phyloP scores from a whole-genome alignment of 2,113 vertebrate species.

The Dryoscopus gambensis region DNA sequence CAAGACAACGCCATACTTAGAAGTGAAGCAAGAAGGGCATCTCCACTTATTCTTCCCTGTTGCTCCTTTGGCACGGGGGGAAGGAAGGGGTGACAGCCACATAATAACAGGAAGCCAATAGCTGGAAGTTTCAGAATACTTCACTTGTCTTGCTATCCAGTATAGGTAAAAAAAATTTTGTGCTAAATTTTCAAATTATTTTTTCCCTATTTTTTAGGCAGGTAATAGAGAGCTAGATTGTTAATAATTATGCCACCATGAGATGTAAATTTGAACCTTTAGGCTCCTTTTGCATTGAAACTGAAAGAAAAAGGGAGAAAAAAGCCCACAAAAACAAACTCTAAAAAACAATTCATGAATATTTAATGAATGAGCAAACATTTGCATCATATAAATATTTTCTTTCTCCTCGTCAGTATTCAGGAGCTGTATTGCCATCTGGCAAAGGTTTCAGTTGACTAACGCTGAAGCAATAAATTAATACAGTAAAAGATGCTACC shows the following conservation, averaged over 20 bases:
- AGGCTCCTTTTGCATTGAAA: conserved; percentile 4
- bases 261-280: conserved; percentile 33
- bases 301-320: neutral
- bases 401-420: conserved; percentile 58
- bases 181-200: neutral
- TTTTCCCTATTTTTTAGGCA: neutral
- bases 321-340: neutral
- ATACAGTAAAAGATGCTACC: conserved; percentile 73
- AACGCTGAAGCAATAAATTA: conserved; percentile 73
- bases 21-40: neutral
- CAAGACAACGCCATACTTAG: neutral
- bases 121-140: neutral
- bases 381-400: conserved; percentile 69
- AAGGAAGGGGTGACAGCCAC: neutral
- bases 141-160: neutral
- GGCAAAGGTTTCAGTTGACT: conserved; percentile 74
- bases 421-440: conserved; percentile 65
- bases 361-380: conserved; percentile 55
- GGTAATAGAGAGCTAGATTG: conserved; percentile 10
- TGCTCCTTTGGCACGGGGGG: neutral
- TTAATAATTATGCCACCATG: conserved; percentile 25
- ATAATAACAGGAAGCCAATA: no score
- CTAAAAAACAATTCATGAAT: conserved; percentile 50
- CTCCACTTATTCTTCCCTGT: neutral
- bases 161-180: neutral